phyloP scores from a whole-genome alignment of 2,888 invertebrate species.

The Halictus ligatus region DNA sequence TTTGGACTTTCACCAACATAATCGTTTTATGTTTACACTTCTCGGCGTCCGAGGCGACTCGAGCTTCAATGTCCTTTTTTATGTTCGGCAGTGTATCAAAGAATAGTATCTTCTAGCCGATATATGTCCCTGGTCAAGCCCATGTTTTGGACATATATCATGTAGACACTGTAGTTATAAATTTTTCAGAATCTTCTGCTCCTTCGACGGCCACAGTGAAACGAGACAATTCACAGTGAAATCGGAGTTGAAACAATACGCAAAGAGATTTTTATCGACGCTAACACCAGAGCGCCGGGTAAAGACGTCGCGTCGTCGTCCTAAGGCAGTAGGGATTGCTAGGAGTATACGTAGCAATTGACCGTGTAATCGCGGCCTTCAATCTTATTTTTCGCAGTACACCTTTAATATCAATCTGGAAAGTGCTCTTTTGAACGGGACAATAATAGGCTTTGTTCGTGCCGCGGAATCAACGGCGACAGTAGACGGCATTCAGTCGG shows the following conservation, averaged over 20 bases:
- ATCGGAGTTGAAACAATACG: not conserved
- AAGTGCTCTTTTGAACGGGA: constrained; percentile 72
- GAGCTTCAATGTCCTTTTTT: too few species aligned
- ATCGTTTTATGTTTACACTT: too few species aligned
- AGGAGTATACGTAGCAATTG: constrained; percentile 27
- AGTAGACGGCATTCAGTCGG: constrained; percentile 33
- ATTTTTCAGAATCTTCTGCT: too few species aligned
- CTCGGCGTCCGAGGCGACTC: too few species aligned
- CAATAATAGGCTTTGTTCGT: constrained; percentile 66
- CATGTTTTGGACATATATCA: too few species aligned
- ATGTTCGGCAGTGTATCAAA: too few species aligned
- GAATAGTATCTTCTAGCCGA: too few species aligned
- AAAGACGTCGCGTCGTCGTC: not conserved
- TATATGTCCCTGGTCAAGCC: too few species aligned
- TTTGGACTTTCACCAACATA: too few species aligned
- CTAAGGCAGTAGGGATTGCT: constrained; percentile 13
- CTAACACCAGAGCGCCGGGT: not conserved
- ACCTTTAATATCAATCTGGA: constrained; percentile 74
- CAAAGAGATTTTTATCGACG: not conserved
- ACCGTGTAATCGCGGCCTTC: constrained; percentile 44
- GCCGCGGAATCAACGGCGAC: constrained; percentile 29
- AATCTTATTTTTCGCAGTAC: constrained; percentile 45
- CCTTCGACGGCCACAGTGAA: too few species aligned
- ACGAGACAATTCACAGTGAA: not conserved
- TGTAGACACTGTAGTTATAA: too few species aligned